phyloP scores from a whole-genome alignment of 2,113 vertebrate species.

The Campylomormyrus numenius region DNA sequence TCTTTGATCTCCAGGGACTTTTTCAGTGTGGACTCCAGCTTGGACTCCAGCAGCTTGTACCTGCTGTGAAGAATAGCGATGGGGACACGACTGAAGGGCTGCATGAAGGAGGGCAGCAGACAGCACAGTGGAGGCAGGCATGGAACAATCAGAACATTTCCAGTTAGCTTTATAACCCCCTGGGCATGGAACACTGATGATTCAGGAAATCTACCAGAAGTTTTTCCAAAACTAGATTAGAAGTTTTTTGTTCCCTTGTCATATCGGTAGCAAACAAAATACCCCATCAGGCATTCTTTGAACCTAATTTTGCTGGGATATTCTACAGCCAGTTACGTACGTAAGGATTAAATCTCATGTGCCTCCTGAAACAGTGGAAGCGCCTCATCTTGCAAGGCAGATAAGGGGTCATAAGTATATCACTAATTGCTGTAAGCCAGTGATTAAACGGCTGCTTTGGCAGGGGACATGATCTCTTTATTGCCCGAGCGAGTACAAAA shows the following conservation, averaged over 20 bases:
- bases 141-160: neutral
- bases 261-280: neutral
- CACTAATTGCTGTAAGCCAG: neutral
- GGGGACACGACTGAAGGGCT: neutral
- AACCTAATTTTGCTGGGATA: neutral
- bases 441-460: neutral
- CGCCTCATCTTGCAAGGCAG: neutral
- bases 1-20: slow-evolving; percentile 95
- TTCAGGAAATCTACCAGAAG: neutral
- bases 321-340: neutral
- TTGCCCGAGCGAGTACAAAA: neutral
- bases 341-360: neutral
- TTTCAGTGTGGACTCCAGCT: slow-evolving; percentile 89
- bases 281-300: neutral
- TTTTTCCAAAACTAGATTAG: neutral
- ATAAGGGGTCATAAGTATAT: neutral
- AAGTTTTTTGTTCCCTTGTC: neutral
- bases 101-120: neutral
- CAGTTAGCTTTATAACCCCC: neutral
- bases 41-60: slow-evolving; percentile 89
- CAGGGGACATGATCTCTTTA: neutral
- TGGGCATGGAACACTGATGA: neutral
- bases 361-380: neutral
- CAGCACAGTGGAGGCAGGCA: neutral
- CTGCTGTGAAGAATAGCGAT: slow-evolving; percentile 50